Conservation (phyloP, 2,797 vertebrate species). For the Percopsis omiscomaycus region DNA sequence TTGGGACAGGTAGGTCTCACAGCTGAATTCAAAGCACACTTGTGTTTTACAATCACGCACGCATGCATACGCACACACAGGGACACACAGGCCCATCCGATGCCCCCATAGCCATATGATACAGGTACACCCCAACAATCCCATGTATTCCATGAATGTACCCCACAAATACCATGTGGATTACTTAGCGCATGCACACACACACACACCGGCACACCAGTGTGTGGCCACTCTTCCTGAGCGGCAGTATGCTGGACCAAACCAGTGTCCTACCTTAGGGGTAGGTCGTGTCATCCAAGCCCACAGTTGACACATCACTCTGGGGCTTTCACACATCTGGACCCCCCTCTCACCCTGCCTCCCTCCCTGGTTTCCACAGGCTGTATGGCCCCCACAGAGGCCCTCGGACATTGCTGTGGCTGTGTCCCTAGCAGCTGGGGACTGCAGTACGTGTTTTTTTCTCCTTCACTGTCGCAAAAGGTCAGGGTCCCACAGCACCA, state of each 20-base stretch:
- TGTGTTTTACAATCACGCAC: constrained; percentile 6
- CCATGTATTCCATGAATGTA: background rate
- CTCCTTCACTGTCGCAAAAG: constrained; percentile 67
- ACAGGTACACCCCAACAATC: background rate
- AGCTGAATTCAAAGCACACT: constrained; percentile 21
- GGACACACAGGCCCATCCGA: background rate
- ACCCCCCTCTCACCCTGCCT: constrained; percentile 49
- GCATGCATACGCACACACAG: background rate
- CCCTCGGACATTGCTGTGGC: constrained; percentile 66
- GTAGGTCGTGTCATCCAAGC: constrained; percentile 72
- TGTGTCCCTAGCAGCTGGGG: constrained; percentile 65
- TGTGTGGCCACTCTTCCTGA: constrained; percentile 21
- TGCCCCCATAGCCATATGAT: background rate
- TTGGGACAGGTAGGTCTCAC: constrained; percentile 39
- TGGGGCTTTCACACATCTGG: constrained; percentile 73
- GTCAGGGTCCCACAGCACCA: constrained; percentile 61
- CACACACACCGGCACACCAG: constrained; percentile 4
- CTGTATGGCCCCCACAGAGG: constrained; percentile 57
- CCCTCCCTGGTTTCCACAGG: constrained; percentile 64
- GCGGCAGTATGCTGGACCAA: constrained; percentile 41
- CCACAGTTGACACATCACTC: constrained; percentile 67
- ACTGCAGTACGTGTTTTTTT: constrained; percentile 56
- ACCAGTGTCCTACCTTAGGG: constrained; percentile 63
- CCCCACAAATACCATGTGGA: background rate
- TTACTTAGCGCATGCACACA: constrained; percentile 7